Evolutionary conservation across 2,113 vertebrate species (phyloP).

Genomic region (Chrysochloris asiatica): DNA sequence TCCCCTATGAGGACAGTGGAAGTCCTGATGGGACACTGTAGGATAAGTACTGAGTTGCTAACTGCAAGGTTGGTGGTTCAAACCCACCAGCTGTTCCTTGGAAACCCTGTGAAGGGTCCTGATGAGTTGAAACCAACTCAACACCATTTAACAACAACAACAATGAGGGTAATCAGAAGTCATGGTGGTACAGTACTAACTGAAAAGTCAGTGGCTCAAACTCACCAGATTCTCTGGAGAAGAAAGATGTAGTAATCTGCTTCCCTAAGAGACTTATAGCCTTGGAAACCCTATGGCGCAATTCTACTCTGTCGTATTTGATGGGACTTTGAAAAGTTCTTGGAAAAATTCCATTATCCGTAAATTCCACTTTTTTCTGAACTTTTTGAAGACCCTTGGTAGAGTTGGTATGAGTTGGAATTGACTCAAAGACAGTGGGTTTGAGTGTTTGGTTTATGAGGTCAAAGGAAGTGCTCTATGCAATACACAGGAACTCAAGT

Average conservation of each 20-base stretch:
- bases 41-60: too few species aligned
- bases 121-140: too few species aligned
- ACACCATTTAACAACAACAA: too few species aligned
- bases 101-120: too few species aligned
- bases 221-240: not conserved
- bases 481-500: not conserved
- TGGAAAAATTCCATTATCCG: too few species aligned
- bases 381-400: too few species aligned
- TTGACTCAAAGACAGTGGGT: not conserved
- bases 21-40: not conserved
- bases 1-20: constrained; percentile 72
- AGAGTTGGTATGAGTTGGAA: not conserved
- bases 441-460: constrained; percentile 28
- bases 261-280: not conserved
- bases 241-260: not conserved
- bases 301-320: not conserved
- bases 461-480: constrained; percentile 73
- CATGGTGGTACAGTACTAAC: not conserved
- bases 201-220: not conserved
- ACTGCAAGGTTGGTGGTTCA: not conserved
- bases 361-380: too few species aligned
- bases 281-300: not conserved
- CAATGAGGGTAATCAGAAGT: too few species aligned
- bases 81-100: too few species aligned
- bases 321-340: too few species aligned